These are phyloP conservation scores for Coenobita brevimanus DNA, from an alignment of 1,140 invertebrate species.

Conservation along the genomic window DNA sequence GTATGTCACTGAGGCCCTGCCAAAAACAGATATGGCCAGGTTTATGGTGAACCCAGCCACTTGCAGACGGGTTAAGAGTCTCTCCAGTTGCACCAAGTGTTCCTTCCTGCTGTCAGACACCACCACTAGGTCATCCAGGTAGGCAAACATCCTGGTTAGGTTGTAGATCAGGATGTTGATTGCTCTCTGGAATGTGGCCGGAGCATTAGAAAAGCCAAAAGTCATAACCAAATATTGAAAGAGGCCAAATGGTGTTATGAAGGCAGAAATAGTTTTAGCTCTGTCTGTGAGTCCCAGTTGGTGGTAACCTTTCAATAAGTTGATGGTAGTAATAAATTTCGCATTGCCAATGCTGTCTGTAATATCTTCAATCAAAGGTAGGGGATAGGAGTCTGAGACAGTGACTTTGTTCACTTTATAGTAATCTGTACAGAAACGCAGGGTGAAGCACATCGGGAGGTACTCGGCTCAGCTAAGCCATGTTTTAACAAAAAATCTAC, in stretches of 20 bases:
- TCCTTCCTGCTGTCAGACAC: not conserved
- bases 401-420: not conserved
- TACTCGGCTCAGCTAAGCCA: not conserved
- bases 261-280: not conserved
- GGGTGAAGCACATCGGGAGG: not conserved
- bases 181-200: not conserved
- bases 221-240: not conserved
- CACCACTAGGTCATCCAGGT: slow-evolving; percentile 1
- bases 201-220: not conserved
- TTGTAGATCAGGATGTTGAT: not conserved
- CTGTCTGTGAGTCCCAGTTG: not conserved
- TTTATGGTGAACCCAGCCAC: not conserved
- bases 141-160: not conserved
- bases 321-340: not conserved
- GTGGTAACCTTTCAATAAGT: not conserved
- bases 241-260: not conserved
- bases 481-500: not conserved
- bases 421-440: not conserved
- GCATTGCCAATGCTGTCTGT: not conserved
- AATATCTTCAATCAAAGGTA: not conserved
- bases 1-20: not conserved
- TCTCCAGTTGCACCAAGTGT: not conserved
- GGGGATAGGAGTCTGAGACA: not conserved
- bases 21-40: not conserved
- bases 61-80: not conserved